phyloP scores from a whole-genome alignment of 2,797 vertebrate species.

The Fratercula arctica region DNA sequence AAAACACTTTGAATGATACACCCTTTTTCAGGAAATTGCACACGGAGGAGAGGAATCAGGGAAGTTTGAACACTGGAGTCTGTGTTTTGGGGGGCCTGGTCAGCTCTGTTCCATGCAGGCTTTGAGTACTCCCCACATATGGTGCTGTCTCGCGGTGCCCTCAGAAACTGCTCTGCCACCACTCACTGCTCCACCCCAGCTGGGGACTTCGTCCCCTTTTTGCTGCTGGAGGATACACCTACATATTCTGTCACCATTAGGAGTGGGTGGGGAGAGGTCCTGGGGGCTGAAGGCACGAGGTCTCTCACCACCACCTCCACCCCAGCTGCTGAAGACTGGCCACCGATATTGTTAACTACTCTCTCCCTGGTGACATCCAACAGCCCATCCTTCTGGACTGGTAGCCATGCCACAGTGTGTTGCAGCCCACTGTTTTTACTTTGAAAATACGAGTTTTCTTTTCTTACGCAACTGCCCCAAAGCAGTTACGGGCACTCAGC shows the following conservation, averaged over 20 bases:
- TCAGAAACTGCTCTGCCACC: background rate
- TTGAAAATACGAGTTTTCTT: background rate
- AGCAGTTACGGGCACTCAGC: background rate
- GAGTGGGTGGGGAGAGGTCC: background rate
- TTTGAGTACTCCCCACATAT: background rate
- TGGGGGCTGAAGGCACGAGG: background rate
- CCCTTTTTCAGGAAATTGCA: conserved; percentile 45
- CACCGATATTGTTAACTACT: background rate
- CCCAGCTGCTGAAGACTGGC: background rate
- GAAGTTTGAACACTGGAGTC: background rate
- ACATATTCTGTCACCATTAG: fast-evolving
- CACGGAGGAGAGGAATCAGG: background rate
- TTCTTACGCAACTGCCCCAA: background rate
- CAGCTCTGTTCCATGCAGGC: background rate
- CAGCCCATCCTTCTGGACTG: background rate
- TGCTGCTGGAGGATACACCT: background rate
- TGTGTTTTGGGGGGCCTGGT: background rate
- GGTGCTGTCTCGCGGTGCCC: background rate
- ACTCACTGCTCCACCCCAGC: fast-evolving
- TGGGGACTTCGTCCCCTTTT: background rate
- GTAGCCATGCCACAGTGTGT: background rate
- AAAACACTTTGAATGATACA: conserved; percentile 20
- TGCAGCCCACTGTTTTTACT: background rate
- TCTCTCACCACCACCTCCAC: no score
- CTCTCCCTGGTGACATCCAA: background rate